phyloP scores from a whole-genome alignment of 2,113 vertebrate genomes.

The Pygoscelis adeliae region DNA sequence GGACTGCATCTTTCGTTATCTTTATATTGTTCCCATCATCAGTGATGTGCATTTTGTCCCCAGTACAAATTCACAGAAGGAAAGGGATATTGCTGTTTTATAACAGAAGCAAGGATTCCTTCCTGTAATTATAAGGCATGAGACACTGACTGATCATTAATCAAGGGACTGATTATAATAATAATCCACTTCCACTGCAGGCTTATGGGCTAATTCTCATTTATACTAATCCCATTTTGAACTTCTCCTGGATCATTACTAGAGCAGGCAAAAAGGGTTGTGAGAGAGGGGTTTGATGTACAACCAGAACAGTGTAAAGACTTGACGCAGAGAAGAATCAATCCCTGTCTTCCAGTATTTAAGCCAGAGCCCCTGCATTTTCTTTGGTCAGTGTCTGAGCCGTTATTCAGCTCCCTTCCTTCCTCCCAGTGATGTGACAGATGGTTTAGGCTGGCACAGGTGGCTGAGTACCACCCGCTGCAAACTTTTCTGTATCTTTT shows the following conservation, averaged over 20 bases:
- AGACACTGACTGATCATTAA: constrained; percentile 29
- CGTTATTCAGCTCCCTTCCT: background rate
- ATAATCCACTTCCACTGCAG: constrained; percentile 21
- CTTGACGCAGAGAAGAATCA: background rate
- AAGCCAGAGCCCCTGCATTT: background rate
- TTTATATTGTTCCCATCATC: background rate
- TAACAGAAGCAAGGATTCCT: background rate
- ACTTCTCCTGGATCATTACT: background rate
- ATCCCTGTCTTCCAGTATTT: background rate
- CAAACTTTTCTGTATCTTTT: background rate
- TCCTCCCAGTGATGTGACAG: constrained; percentile 7
- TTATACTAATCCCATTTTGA: constrained; percentile 14
- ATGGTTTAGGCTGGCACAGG: constrained; percentile 25
- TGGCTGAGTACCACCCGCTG: constrained; percentile 20
- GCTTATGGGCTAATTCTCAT: constrained; percentile 4
- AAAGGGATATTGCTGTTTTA: background rate
- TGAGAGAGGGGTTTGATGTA: background rate
- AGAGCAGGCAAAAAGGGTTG: background rate
- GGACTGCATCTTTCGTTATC: background rate
- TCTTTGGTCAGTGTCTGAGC: background rate
- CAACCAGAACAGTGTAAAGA: background rate
- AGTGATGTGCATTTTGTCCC: background rate
- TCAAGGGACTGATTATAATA: constrained; percentile 16
- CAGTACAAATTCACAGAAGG: background rate
- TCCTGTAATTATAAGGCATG: background rate